Evolutionary conservation across 2,113 vertebrate species (phyloP), one percentile per base, ranked within the genome.

Genomic region (Cygnus buccinator): DNA sequence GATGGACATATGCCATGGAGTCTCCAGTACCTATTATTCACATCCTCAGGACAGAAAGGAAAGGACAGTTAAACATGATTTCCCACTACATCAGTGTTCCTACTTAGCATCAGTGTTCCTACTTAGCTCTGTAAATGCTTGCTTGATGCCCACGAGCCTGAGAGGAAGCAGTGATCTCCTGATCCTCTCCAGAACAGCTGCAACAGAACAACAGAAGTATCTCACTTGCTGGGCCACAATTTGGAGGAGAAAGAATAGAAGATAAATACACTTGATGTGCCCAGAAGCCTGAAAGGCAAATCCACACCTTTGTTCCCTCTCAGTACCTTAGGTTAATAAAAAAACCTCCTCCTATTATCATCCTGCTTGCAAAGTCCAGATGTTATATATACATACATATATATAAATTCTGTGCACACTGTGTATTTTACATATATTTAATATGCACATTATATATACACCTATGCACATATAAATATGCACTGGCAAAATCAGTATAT

Each of bases 141-240:
- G 7, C 33, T 72, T 39, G 59, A 10, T 77, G 55, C 44, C 41
- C 55, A 54, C 23, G n/a, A 66, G 50, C 59, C 50, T 62, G 74
- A 62, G 50, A 92, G 31, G 28, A 92, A 70, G 63, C 8, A 21
- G 11, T 55, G 48, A 82, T 57, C 84, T 89, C 74, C 66, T 85
- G 71, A 67, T 89, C 35, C 83, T 92, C 86, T 93, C 92, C 83
- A 92, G 76, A 96, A 70, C 78, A 93, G 35, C 85, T 95, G 94
- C 12, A 21, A 48, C 46, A 46, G 46, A 46, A 46, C 46, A 46
- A 46, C 46, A 48, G 39, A 96, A 92, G 58, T 83, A 67, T 83
- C 39, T 68, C 35, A 37, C 41, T 87, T 76, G 46, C 22, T 90
- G 54, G 33, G 48, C 55, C 62, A 78, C n/a, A 33, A 55, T 65